Base-by-base conservation (phyloP, 2,113 vertebrate species). In the Datnioides undecimradiatus region DNA sequence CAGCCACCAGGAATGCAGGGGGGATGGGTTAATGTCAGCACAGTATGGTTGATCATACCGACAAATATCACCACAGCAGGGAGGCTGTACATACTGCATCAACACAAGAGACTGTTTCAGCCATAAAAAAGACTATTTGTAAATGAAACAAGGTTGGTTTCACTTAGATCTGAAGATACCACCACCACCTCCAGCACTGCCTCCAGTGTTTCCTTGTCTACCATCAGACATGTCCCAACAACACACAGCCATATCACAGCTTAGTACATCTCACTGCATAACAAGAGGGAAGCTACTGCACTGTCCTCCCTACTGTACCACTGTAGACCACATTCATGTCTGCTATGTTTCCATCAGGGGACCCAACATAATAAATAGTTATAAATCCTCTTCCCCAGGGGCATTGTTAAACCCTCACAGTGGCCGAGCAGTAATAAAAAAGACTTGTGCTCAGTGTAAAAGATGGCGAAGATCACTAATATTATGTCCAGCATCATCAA, bases 311-410 rank as follows among this genome's bases (percentile, higher is more conserved):
- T 13, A n/a, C 33, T 38, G 33, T 23, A 21, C 41, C 8, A 17
- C 23, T 33, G 48, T 51, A 64, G 59, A 41, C 34, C 60, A 48
- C 59, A 40, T 58, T 38, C 59, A 45, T 23, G 51, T 38, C 34
- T 73, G 59, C 31, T 78, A 64, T 9, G 66, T 64, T 76, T 29
- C 51, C 49, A 34, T 62, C 67, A 79, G 49, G 79, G 52, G 78
- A 76, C 65, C 63, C 33, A 33, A 33, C 34, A 52, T 87, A 57
- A 80, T 79, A 88, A 70, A 81, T 66, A 54, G 76, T 80, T 71
- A 52, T 88, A 83, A 91, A 90, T 89, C 87, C 52, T 71, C 17
- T 40, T 23, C 68, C 73, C 57, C 43, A 2, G 38, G 72, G 65
- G 72, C 34, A 34, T 49, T 73, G 62, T 88, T 80, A 87, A 87